These are phyloP conservation scores for Leptinotarsa undecemlineata DNA, from an alignment of 1,140 invertebrate genomes.

Conservation along the genomic window DNA sequence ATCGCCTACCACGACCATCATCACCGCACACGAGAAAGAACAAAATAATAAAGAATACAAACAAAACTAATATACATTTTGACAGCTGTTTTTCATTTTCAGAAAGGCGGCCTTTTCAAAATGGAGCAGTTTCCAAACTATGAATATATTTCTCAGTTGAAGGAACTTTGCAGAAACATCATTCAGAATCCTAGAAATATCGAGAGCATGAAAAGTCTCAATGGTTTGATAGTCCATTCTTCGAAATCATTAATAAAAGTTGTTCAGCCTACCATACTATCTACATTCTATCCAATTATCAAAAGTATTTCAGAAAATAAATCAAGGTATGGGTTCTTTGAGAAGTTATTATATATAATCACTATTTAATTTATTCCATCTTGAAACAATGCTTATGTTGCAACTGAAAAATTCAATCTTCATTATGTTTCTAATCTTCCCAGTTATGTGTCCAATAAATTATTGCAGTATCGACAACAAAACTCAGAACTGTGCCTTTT, in stretches of 20 bases:
- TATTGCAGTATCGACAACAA: too few relatives aligned
- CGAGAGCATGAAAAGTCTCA: conserved; percentile 20
- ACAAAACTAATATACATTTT: conserved; percentile 20
- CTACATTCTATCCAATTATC: conserved; percentile 34
- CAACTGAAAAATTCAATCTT: too few relatives aligned
- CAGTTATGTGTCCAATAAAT: too few relatives aligned
- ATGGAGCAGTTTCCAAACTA: conserved; percentile 28
- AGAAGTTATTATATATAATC: neutral
- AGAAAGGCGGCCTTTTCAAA: conserved; percentile 21
- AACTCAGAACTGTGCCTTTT: too few relatives aligned
- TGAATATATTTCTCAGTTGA: conserved; percentile 22
- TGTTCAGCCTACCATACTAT: conserved; percentile 24
- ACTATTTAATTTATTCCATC: too few relatives aligned
- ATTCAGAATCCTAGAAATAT: conserved; percentile 30
- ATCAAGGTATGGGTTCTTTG: conserved; percentile 24
- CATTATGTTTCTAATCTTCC: too few relatives aligned
- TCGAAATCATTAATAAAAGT: conserved; percentile 24
- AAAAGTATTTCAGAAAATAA: conserved; percentile 29
- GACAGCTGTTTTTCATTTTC: neutral
- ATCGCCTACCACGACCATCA: too few relatives aligned
- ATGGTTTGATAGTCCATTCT: conserved; percentile 11
- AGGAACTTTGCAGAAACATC: conserved; percentile 25
- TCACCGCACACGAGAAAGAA: too few relatives aligned
- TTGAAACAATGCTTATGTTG: too few relatives aligned
- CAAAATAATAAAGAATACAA: conserved; percentile 24